A percentile compares a stretch with the other conserved stretches of the same genome.
phyloP scores from a whole-genome alignment of 2,797 vertebrate genomes.

The Cirrhinus molitorella region DNA sequence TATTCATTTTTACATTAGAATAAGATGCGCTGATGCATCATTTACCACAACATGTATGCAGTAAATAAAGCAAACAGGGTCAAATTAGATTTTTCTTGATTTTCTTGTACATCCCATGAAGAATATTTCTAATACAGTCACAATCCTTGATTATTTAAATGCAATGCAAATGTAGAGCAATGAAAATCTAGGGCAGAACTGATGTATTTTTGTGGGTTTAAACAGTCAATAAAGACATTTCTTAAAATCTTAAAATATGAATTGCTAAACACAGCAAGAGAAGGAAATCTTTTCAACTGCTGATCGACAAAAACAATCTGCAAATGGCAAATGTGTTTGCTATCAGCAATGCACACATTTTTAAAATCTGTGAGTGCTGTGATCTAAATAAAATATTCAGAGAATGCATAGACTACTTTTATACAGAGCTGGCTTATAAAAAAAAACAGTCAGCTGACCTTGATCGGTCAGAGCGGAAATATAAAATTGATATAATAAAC shows the following conservation, averaged over 20 bases:
- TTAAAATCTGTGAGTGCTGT: not conserved
- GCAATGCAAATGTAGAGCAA: not conserved
- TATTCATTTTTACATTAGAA: not conserved
- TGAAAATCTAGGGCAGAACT: not conserved
- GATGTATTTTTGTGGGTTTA: not conserved
- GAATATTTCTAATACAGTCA: not conserved
- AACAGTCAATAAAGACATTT: not conserved
- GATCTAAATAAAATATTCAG: not conserved
- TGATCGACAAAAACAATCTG: not conserved
- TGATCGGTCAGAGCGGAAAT: slow-evolving; percentile 3
- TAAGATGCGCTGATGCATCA: not conserved
- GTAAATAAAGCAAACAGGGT: not conserved
- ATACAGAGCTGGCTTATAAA: not conserved
- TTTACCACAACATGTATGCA: not conserved
- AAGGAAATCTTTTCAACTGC: not conserved
- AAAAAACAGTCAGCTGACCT: not conserved
- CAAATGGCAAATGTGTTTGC: not conserved
- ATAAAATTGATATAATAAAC: slow-evolving; percentile 36
- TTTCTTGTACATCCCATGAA: not conserved
- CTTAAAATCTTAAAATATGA: not conserved
- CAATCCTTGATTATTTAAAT: not conserved
- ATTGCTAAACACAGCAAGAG: not conserved
- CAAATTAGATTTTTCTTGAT: not conserved
- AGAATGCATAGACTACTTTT: not conserved
- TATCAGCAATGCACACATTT: not conserved